Evolutionary conservation across 2,888 invertebrate species (phyloP).

Genomic region (Notodonta ziczac): DNA sequence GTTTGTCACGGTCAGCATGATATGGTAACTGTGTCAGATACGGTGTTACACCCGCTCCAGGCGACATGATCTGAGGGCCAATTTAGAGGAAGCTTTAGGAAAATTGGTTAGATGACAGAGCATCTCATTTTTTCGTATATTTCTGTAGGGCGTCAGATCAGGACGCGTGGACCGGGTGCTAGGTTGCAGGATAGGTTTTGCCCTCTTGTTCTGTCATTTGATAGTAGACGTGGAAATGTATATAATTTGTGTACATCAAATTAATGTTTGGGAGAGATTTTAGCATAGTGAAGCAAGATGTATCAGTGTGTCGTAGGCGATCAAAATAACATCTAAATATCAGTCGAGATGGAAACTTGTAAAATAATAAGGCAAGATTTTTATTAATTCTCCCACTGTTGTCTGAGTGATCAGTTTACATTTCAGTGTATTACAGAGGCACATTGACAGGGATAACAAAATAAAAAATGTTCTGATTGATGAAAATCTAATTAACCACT

Average conservation of each 20-base stretch:
- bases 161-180: slow-evolving; percentile 15
- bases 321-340: slow-evolving; percentile 14
- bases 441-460: slow-evolving; percentile 81
- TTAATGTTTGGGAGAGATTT: slow-evolving; percentile 33
- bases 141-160: background rate
- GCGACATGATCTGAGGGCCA: too few species aligned
- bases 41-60: too few species aligned
- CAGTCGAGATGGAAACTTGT: slow-evolving; percentile 71
- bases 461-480: slow-evolving; percentile 82
- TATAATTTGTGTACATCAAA: background rate
- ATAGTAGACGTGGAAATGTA: slow-evolving; percentile 3
- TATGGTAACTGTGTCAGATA: too few species aligned
- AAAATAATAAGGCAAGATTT: slow-evolving; percentile 78
- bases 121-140: too few species aligned
- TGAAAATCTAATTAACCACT: slow-evolving; percentile 82
- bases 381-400: slow-evolving; percentile 78
- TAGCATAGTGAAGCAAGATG: background rate
- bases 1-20: too few species aligned
- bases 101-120: too few species aligned
- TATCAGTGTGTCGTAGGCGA: slow-evolving; percentile 28
- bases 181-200: slow-evolving; percentile 49
- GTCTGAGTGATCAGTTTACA: slow-evolving; percentile 73
- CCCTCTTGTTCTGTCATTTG: slow-evolving; percentile 63
- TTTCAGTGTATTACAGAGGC: slow-evolving; percentile 76
- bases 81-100: too few species aligned